These are phyloP conservation scores for Aphelinus certus DNA, from an alignment of 1,140 invertebrate genomes.

Conservation along the genomic window DNA sequence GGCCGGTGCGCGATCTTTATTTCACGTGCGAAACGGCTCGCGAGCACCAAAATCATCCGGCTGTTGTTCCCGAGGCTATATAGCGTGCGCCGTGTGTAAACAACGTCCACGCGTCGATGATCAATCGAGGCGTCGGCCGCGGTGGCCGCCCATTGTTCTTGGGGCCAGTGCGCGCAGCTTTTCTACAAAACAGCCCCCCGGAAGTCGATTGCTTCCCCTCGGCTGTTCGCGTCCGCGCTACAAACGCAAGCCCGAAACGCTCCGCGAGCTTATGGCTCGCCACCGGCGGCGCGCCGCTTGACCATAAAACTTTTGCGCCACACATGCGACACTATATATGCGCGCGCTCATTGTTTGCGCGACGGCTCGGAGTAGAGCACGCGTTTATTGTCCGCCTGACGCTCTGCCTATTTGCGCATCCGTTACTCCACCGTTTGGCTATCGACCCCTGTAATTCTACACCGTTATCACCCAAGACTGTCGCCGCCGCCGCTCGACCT, in stretches of 20 bases:
- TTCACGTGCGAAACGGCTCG: too few relatives aligned
- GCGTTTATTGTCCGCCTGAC: too few relatives aligned
- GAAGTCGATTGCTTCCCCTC: constrained; percentile 31
- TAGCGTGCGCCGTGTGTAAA: too few relatives aligned
- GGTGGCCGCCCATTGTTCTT: constrained; percentile 22
- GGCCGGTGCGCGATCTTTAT: too few relatives aligned
- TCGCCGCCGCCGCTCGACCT: too few relatives aligned
- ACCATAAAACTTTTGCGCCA: neutral
- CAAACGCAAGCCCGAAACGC: neutral
- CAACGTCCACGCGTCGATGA: constrained; percentile 6
- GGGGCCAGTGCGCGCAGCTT: neutral
- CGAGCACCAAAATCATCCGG: constrained; percentile 22
- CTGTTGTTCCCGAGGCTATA: neutral
- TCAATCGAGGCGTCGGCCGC: constrained; percentile 2
- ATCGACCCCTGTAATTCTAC: too few relatives aligned
- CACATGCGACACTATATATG: neutral
- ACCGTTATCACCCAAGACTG: too few relatives aligned
- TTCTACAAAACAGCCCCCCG: constrained; percentile 2
- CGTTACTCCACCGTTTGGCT: too few relatives aligned
- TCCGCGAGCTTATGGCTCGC: constrained; percentile 5
- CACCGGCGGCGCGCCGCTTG: neutral
- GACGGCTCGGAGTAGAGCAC: too few relatives aligned
- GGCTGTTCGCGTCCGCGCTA: neutral
- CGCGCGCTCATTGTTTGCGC: constrained; percentile 11
- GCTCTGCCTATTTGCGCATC: too few relatives aligned